A percentile compares a stretch with the other conserved stretches of the same genome.
Conservation (phyloP, 2,888 invertebrate genomes). For the Pyrrhia umbra region DNA sequence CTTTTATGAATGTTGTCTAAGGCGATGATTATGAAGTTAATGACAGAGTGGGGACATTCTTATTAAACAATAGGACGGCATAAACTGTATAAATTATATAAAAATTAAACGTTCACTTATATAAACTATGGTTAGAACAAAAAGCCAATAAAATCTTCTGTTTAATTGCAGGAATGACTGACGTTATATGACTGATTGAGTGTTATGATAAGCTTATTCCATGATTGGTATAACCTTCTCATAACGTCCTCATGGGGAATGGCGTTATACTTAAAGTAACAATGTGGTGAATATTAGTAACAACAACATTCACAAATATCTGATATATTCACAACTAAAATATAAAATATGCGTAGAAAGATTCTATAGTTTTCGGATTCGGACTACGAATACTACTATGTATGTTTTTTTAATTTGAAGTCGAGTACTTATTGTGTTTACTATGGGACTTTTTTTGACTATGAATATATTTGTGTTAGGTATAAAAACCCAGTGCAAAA, state of each 20-base stretch:
- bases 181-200: not conserved
- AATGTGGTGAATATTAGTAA: slow-evolving; percentile 17
- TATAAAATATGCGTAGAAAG: too few species aligned
- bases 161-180: not conserved
- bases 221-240: not conserved
- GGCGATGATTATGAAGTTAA: not conserved
- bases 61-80: not conserved
- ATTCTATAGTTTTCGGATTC: too few species aligned
- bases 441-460: too few species aligned
- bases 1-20: too few species aligned
- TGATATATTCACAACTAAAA: too few species aligned
- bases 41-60: not conserved
- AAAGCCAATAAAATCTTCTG: not conserved
- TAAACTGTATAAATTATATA: not conserved
- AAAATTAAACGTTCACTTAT: not conserved
- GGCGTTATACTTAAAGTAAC: not conserved
- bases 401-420: too few species aligned
- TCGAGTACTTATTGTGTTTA: too few species aligned
- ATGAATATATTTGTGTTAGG: too few species aligned
- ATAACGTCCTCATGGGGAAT: not conserved
- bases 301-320: slow-evolving; percentile 13
- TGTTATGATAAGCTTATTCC: not conserved
- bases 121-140: not conserved
- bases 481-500: not conserved
- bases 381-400: too few species aligned